These are phyloP conservation scores for Pseudocheirus occidentalis DNA, from an alignment of 2,797 vertebrate species.

Conservation along the genomic window DNA sequence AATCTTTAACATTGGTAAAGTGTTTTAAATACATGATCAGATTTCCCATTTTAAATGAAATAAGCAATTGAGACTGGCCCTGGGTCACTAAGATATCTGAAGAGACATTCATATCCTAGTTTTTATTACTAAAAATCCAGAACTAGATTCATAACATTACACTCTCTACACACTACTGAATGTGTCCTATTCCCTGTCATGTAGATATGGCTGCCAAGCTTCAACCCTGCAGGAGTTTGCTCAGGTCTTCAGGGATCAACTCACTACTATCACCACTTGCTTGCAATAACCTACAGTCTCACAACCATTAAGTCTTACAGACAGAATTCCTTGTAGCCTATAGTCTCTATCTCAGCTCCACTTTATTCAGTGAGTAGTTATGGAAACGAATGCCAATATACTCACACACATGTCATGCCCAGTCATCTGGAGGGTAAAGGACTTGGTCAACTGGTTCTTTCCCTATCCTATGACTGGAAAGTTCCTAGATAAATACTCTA, in stretches of 20 bases:
- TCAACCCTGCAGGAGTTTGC: not conserved
- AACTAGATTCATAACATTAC: not conserved
- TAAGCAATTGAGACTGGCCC: not conserved
- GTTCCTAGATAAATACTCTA: not conserved
- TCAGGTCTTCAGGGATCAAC: not conserved
- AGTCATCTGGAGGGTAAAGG: not conserved
- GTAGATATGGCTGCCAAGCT: not conserved
- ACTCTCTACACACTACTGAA: not conserved
- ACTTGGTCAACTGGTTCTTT: not conserved
- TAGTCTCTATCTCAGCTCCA: not conserved
- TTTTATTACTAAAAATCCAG: not conserved
- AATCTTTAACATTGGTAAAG: not conserved
- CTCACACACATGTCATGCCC: not conserved
- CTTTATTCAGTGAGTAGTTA: not conserved
- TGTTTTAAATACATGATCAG: not conserved
- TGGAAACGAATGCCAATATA: not conserved
- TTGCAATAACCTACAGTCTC: not conserved
- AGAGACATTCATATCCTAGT: not conserved
- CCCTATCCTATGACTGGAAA: not conserved
- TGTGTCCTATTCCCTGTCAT: not conserved
- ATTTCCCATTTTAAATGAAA: not conserved
- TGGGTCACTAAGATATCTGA: not conserved
- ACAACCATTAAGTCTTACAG: not conserved
- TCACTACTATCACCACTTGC: not conserved
- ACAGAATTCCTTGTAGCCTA: not conserved